phyloP scores from a whole-genome alignment of 2,113 vertebrate genomes.

The Semnornis frantzii region DNA sequence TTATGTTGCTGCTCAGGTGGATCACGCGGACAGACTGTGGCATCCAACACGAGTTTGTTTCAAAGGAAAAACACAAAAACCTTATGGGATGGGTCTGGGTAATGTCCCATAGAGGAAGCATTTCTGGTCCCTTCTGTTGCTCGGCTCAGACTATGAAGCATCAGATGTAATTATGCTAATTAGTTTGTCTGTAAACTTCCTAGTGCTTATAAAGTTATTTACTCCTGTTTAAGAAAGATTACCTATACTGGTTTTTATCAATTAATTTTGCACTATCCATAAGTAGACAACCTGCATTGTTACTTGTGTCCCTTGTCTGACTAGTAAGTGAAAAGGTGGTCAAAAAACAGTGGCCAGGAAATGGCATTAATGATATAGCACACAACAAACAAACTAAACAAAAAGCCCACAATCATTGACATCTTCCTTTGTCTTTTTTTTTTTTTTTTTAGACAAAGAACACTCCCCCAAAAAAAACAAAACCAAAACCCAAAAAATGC shows the following conservation, averaged over 20 bases:
- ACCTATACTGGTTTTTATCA: neutral
- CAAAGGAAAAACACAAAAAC: neutral
- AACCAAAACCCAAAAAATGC: no score
- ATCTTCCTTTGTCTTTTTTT: no score
- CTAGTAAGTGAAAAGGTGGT: neutral
- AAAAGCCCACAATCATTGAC: neutral
- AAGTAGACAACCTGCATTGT: neutral
- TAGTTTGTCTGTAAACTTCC: neutral
- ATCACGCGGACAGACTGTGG: neutral
- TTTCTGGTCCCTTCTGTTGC: neutral
- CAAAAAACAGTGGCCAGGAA: neutral
- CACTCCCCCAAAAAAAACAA: no score
- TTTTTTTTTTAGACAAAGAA: no score
- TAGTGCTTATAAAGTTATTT: neutral
- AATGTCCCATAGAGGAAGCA: neutral
- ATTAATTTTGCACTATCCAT: neutral
- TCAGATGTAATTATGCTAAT: neutral
- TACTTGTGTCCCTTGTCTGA: neutral
- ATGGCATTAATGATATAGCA: neutral
- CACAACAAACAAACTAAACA: neutral
- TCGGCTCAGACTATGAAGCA: neutral
- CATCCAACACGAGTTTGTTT: neutral
- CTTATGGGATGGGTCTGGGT: neutral
- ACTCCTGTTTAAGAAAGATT: neutral
- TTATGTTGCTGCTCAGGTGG: neutral